Evolutionary conservation across 2,113 vertebrate species (phyloP).

Genomic region (Cynopterus brachyotis): DNA sequence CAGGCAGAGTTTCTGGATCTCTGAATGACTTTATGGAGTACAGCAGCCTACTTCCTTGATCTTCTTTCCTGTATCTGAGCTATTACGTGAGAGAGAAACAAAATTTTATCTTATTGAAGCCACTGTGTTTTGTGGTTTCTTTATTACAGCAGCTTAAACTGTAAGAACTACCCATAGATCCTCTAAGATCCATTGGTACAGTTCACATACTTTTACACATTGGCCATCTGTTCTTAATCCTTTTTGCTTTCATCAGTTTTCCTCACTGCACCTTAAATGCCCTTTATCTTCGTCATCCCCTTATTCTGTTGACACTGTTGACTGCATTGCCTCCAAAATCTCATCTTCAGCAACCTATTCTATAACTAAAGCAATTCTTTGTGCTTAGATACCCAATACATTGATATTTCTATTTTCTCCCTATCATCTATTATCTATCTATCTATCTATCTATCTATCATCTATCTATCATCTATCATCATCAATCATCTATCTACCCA

Average conservation of each 20-base stretch:
- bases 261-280: neutral
- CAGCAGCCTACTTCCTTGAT: neutral
- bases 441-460: no score
- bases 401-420: neutral
- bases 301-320: neutral
- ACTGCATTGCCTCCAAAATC: neutral
- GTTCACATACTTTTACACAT: neutral
- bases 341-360: neutral
- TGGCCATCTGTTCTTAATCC: neutral
- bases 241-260: neutral
- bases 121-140: neutral
- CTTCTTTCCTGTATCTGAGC: neutral
- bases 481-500: no score
- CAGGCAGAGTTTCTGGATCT: neutral
- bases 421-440: neutral
- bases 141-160: neutral
- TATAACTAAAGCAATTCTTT: neutral
- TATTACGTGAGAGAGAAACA: neutral
- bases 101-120: neutral
- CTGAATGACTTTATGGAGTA: neutral
- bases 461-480: no score
- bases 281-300: neutral
- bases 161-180: neutral
- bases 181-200: neutral
- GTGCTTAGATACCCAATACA: neutral